These are phyloP conservation scores for Oreohelix idahoensis DNA, from an alignment of 1,140 invertebrate species.

Conservation along the genomic window DNA sequence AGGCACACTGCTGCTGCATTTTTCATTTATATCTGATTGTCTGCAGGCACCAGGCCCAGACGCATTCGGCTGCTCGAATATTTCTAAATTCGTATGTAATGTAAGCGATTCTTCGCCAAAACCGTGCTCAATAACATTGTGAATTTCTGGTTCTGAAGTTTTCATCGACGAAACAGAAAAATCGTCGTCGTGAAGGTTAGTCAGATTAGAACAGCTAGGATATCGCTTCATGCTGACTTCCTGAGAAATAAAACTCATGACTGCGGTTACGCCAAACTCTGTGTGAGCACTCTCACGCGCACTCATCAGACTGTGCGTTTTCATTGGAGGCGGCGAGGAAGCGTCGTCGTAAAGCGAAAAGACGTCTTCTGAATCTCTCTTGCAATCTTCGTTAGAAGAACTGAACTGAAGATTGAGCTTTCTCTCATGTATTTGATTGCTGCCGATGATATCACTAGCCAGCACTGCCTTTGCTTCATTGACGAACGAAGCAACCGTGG, in stretches of 20 bases:
- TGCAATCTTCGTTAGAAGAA: not conserved
- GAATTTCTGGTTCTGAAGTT: too few species aligned
- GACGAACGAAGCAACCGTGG: too few species aligned
- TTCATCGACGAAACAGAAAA: not conserved
- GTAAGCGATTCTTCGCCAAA: too few species aligned
- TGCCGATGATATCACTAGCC: too few species aligned
- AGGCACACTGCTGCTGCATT: too few species aligned
- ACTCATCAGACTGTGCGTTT: conserved; percentile 6
- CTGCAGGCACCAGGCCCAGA: too few species aligned
- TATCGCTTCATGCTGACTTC: conserved; percentile 32
- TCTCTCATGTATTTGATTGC: not conserved
- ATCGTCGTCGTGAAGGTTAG: conserved; percentile 14
- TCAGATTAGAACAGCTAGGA: conserved; percentile 15
- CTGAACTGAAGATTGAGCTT: not conserved
- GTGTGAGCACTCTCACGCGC: not conserved
- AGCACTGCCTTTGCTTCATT: not conserved
- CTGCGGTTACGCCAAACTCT: not conserved
- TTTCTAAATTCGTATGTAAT: too few species aligned
- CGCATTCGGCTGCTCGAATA: too few species aligned
- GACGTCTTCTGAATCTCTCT: not conserved
- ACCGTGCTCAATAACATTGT: not conserved
- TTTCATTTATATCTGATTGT: too few species aligned
- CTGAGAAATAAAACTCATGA: conserved; percentile 17
- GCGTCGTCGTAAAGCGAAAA: not conserved
- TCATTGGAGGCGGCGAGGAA: not conserved